Conservation (phyloP, 2,888 invertebrate genomes). For the Diarsia rubi region DNA sequence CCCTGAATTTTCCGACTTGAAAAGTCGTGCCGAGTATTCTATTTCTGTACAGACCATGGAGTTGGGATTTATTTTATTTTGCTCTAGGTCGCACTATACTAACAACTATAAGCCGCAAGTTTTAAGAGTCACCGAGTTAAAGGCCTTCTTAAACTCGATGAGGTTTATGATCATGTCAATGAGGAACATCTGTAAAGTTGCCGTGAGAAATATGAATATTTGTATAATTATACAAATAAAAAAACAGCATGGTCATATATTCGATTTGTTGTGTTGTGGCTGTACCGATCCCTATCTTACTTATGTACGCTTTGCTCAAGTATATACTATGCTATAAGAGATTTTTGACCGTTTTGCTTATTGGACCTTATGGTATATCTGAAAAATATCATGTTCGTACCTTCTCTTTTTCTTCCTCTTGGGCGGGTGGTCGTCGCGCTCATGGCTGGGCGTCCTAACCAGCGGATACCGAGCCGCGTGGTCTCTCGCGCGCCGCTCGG, state of each 20-base stretch:
- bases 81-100: background rate
- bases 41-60: background rate
- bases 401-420: conserved; percentile 94
- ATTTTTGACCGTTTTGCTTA: conserved; percentile 5
- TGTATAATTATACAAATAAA: background rate
- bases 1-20: background rate
- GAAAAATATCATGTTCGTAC: conserved; percentile 79
- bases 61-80: background rate
- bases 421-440: conserved; percentile 86
- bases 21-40: background rate
- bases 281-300: conserved; percentile 11
- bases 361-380: conserved; percentile 2
- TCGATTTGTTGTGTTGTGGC: conserved; percentile 8
- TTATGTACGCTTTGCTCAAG: background rate
- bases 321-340: background rate
- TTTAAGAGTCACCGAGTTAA: conserved; percentile 3
- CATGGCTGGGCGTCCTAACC: conserved; percentile 94
- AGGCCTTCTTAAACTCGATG: conserved; percentile 8
- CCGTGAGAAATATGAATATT: background rate
- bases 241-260: background rate
- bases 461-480: conserved; percentile 92
- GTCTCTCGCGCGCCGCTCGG: conserved; percentile 91
- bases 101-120: background rate
- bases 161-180: background rate
- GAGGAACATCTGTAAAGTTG: background rate